phyloP scores from a whole-genome alignment of 2,797 vertebrate species.

The Sibirionetta formosa region DNA sequence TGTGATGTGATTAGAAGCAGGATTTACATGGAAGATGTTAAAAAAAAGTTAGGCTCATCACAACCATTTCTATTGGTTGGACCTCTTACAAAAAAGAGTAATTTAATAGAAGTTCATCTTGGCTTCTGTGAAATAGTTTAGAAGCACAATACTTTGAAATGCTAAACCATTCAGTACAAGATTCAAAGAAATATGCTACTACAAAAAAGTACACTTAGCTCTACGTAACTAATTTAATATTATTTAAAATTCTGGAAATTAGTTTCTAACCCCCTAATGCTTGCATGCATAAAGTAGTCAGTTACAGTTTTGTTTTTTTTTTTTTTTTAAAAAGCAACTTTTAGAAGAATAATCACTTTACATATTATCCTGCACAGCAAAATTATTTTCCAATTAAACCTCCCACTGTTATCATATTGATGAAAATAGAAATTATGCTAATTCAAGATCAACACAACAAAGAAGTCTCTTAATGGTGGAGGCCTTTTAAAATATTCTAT shows the following conservation, averaged over 20 bases:
- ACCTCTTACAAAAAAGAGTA: background rate
- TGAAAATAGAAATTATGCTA: background rate
- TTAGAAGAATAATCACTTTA: background rate
- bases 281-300: background rate
- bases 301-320: background rate
- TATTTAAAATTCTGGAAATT: background rate
- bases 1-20: conserved; percentile 59
- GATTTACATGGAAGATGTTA: conserved; percentile 20
- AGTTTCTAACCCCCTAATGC: background rate
- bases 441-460: background rate
- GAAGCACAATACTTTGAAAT: background rate
- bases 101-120: background rate
- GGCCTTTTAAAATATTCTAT: background rate
- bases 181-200: background rate
- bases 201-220: background rate
- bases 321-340: background rate
- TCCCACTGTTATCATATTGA: background rate
- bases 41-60: background rate
- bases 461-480: background rate
- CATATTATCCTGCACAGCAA: background rate
- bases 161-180: background rate
- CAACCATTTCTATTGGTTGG: background rate
- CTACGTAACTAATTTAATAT: background rate
- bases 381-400: background rate
- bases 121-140: background rate